Evolutionary conservation across 2,888 invertebrate species (phyloP).

Genomic region (Pilophorus perplexus): DNA sequence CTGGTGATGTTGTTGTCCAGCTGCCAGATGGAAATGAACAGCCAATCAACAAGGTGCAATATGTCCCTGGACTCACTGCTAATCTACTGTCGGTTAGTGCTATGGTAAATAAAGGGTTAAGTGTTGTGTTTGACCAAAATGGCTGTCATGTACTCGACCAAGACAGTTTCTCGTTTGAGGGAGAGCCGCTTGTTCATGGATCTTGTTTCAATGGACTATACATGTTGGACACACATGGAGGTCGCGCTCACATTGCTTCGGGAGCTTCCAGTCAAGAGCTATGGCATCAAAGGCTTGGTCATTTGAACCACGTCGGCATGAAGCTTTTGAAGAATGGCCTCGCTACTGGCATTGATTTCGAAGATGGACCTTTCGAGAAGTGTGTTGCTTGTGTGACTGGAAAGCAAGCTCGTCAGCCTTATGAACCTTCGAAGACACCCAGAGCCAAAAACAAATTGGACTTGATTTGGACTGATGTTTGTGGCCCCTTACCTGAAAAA

Average conservation of each 20-base stretch:
- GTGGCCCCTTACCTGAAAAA: slow-evolving; percentile 42
- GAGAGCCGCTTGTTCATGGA: slow-evolving; percentile 5
- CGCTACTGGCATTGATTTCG: background rate
- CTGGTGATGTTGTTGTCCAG: background rate
- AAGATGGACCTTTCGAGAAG: background rate
- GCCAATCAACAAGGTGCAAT: background rate
- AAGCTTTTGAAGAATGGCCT: background rate
- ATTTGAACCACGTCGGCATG: slow-evolving; percentile 18
- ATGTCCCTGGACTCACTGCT: slow-evolving; percentile 19
- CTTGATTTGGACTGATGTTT: background rate
- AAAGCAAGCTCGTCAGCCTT: slow-evolving; percentile 18
- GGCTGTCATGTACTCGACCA: background rate
- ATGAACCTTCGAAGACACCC: background rate
- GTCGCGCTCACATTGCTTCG: background rate
- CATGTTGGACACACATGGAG: background rate
- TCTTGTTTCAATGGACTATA: background rate
- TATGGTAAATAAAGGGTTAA: no score
- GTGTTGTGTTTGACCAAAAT: slow-evolving; percentile 19
- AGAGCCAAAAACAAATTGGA: background rate
- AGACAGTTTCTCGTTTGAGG: slow-evolving; percentile 6
- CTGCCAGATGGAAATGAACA: background rate
- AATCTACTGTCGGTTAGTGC: slow-evolving; percentile 48
- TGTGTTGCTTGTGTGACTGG: slow-evolving; percentile 34
- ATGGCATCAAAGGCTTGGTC: slow-evolving; percentile 11
- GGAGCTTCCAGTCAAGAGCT: background rate